Conservation (phyloP, 2,888 invertebrate genomes). For the Metopia argyrocephala region DNA sequence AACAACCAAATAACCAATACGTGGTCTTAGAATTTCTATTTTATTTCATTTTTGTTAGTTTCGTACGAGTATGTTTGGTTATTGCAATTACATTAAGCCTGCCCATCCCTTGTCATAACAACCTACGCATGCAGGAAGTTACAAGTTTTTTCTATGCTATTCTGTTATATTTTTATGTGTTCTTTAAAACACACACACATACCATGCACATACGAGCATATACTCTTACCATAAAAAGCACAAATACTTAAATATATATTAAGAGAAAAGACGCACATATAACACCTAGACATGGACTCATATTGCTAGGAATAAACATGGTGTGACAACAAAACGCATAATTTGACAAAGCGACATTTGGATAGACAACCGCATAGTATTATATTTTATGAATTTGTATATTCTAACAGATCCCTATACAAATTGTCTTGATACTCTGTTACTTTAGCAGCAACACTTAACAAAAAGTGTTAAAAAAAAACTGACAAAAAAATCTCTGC, state of each 20-base stretch:
- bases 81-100: constrained; percentile 65
- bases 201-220: background rate
- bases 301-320: background rate
- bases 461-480: too few relatives aligned
- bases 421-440: constrained; percentile 60
- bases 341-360: constrained; percentile 64
- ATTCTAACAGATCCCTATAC: constrained; percentile 59
- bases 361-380: constrained; percentile 61
- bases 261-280: background rate
- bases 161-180: constrained; percentile 24
- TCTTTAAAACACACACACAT: background rate
- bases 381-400: constrained; percentile 59
- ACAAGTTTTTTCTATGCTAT: constrained; percentile 55
- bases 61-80: constrained; percentile 25
- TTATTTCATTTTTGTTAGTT: constrained; percentile 23
- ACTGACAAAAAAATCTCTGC: too few relatives aligned
- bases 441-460: constrained; percentile 10
- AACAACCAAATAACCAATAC: background rate
- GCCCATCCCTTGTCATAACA: constrained; percentile 67
- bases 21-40: constrained; percentile 29
- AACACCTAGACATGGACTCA: background rate
- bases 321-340: constrained; percentile 59
- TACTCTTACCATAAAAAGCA: background rate
- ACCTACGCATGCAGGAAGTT: constrained; percentile 68
- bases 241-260: background rate